phyloP scores from a whole-genome alignment of 1,140 invertebrate species.

The Drosophila jambulina region DNA sequence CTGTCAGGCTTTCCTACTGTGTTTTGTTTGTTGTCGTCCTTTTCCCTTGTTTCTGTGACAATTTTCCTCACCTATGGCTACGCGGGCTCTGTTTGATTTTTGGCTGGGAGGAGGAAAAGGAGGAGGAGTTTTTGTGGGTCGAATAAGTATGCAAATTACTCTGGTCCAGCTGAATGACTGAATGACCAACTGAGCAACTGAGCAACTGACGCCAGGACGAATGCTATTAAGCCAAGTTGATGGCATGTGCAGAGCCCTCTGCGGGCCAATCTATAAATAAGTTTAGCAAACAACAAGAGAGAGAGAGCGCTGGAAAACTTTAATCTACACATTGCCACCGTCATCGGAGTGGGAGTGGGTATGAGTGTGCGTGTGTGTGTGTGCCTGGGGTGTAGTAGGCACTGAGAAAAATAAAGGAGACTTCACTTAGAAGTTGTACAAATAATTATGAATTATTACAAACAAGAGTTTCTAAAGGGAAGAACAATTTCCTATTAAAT shows the following conservation, averaged over 20 bases:
- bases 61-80: slow-evolving; percentile 48
- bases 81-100: slow-evolving; percentile 37
- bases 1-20: neutral
- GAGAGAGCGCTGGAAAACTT: slow-evolving; percentile 17
- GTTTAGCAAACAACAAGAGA: slow-evolving; percentile 31
- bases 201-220: slow-evolving; percentile 32
- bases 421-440: neutral
- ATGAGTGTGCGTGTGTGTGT: neutral
- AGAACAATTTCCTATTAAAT: neutral
- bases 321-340: slow-evolving; percentile 13
- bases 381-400: neutral
- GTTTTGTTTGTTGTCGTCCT: slow-evolving; percentile 10
- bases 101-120: neutral
- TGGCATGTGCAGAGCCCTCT: slow-evolving; percentile 36
- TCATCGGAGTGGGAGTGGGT: neutral
- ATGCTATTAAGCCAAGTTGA: slow-evolving; percentile 46
- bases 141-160: slow-evolving; percentile 48
- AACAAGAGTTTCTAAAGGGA: neutral
- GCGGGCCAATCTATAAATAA: slow-evolving; percentile 59
- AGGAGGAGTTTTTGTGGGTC: neutral
- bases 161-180: slow-evolving; percentile 27
- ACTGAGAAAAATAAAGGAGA: neutral
- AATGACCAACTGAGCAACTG: slow-evolving; percentile 4
- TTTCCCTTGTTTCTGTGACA: slow-evolving; percentile 24
- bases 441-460: no score